Conservation (phyloP, 2,888 invertebrate genomes). For the Helicoverpa assulta region DNA sequence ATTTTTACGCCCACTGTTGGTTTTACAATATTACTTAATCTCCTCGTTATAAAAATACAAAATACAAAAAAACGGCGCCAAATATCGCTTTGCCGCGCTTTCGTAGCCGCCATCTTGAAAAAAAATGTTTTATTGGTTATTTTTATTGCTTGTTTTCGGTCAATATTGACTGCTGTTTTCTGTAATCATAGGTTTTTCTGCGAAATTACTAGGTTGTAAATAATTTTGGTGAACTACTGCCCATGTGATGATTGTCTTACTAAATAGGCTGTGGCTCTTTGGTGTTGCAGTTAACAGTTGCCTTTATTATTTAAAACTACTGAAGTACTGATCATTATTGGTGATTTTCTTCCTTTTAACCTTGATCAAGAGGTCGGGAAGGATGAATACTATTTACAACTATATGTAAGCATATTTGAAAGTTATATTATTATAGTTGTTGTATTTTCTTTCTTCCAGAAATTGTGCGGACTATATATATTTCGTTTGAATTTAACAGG, state of each 20-base stretch:
- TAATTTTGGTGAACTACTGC: conserved; percentile 36
- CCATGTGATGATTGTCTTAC: conserved; percentile 20
- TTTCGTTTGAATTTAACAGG: too few species aligned
- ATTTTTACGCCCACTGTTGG: conserved; percentile 85
- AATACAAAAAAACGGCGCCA: conserved; percentile 77
- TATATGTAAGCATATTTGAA: too few species aligned
- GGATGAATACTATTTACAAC: too few species aligned
- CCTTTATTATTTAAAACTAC: background rate
- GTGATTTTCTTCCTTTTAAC: too few species aligned
- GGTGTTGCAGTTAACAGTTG: background rate
- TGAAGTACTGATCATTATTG: too few species aligned
- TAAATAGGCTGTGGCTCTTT: too few species aligned
- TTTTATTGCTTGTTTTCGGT: conserved; percentile 71
- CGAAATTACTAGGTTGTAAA: conserved; percentile 61
- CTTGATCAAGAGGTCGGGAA: too few species aligned
- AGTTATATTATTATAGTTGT: too few species aligned
- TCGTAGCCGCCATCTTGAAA: conserved; percentile 65
- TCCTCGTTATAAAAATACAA: conserved; percentile 68
- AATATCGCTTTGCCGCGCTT: conserved; percentile 65
- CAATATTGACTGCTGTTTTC: conserved; percentile 65
- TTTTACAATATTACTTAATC: conserved; percentile 86
- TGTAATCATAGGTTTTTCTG: conserved; percentile 68
- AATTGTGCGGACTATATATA: too few species aligned
- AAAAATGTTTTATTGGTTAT: conserved; percentile 71
- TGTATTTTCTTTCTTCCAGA: too few species aligned